Evolutionary conservation across 2,888 invertebrate species (phyloP), one percentile per base, ranked within the genome.

Genomic region (Drosophila yooni): DNA sequence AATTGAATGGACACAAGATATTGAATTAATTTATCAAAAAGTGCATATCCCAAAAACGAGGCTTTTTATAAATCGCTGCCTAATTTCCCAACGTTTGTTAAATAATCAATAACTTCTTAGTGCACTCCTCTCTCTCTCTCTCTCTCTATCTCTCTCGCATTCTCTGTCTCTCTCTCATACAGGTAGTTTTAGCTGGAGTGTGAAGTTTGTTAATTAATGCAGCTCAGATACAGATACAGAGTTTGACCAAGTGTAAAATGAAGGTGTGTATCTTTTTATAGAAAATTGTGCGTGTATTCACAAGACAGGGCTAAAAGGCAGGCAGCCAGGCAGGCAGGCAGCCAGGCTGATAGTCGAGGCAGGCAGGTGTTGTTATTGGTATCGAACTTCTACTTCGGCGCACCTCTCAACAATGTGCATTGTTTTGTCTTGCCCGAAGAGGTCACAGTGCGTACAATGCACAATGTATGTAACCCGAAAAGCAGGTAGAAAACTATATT

Each of bases 21-120:
- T 86, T 81, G 83, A 81, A 88, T 87, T 87, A 90, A 88, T 87
- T 87, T 87, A 87, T 87, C 87, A 87, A 87, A 56, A 56, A 90
- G 83, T 77, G 82, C 79, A 79, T 74, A 70, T 38, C 51, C 65
- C 31, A 29, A 29, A 65, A 83, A 67, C 48, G 61, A 72, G 74
- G 69, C 72, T 70, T 74, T 80, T 84, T 81, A 90, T 90, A 90
- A 87, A 87, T 89, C 86, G 90, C 79, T 86, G 90, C 89, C 87
- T 87, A 90, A 90, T 87, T 87, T 88, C 90, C 83, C 71, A 87
- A 74, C 81, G 69, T 83, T 85, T 74, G 68, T 79, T 75, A 81
- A 85, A 89, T 85, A 87, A 89, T 89, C 90, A 89, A 87, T 89
- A 87, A 76, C 66, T 84, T 66, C 34, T 34, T 13, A 43, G 21